Conservation (phyloP, 2,888 invertebrate species). For the Ormyrus nitidulus region DNA sequence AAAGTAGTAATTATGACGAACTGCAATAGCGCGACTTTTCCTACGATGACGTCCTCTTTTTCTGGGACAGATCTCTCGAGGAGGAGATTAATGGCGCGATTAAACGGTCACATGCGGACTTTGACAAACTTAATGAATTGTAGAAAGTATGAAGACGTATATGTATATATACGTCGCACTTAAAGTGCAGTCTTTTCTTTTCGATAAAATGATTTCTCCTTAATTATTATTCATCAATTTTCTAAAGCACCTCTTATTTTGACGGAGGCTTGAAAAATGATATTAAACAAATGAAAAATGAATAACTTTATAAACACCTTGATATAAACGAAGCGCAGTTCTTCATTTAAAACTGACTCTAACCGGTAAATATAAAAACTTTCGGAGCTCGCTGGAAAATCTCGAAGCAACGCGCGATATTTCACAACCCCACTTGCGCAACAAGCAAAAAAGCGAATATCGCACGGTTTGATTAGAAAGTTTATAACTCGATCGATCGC, state of each 20-base stretch:
- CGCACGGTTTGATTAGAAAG: slow-evolving; percentile 22
- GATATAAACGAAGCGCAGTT: too few species aligned
- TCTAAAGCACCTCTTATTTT: too few species aligned
- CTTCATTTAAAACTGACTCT: background rate
- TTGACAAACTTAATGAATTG: slow-evolving; percentile 41
- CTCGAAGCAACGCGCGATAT: too few species aligned
- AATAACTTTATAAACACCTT: too few species aligned
- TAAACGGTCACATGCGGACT: slow-evolving; percentile 22
- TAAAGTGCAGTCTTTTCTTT: background rate
- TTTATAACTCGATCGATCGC: background rate
- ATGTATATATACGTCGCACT: background rate
- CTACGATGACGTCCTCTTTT: slow-evolving; percentile 31
- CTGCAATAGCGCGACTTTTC: slow-evolving; percentile 27
- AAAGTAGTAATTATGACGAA: slow-evolving; percentile 32
- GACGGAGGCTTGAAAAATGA: too few species aligned
- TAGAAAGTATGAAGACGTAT: slow-evolving; percentile 31
- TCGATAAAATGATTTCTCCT: too few species aligned
- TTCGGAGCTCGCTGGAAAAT: too few species aligned
- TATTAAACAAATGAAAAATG: too few species aligned
- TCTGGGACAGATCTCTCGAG: slow-evolving; percentile 26
- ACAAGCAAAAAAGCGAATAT: background rate
- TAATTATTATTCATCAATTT: too few species aligned
- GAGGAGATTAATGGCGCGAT: slow-evolving; percentile 39
- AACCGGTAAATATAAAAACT: background rate
- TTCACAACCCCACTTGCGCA: too few species aligned